These are phyloP conservation scores for Ormyrus nitidulus DNA, from an alignment of 2,888 invertebrate genomes.

Conservation along the genomic window DNA sequence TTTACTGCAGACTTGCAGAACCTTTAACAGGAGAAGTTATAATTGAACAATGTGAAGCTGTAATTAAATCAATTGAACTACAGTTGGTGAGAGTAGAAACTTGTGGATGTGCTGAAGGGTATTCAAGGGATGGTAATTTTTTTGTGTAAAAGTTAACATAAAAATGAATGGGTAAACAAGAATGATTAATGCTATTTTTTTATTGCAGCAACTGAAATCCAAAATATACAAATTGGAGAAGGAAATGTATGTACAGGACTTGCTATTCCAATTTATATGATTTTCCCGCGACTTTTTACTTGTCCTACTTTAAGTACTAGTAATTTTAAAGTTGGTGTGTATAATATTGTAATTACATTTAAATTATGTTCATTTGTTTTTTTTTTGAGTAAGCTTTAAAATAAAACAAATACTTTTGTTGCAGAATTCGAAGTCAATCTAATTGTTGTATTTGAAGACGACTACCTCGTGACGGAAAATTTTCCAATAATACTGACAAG, in stretches of 20 bases:
- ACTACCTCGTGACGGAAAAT: slow-evolving; percentile 95
- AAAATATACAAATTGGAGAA: slow-evolving; percentile 97
- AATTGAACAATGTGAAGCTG: slow-evolving; percentile 87
- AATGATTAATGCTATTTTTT: slow-evolving; percentile 24
- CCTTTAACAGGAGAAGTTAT: slow-evolving; percentile 93
- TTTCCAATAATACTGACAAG: slow-evolving; percentile 85
- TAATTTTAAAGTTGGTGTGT: slow-evolving; percentile 95
- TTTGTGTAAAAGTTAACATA: slow-evolving; percentile 20
- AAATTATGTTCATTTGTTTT: not conserved
- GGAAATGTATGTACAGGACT: slow-evolving; percentile 91
- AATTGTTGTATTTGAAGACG: slow-evolving; percentile 93
- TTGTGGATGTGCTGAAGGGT: slow-evolving; percentile 94
- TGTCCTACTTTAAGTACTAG: slow-evolving; percentile 93
- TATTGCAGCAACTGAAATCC: slow-evolving; percentile 93
- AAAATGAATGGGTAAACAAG: slow-evolving; percentile 37
- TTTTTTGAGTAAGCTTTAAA: too few relatives aligned
- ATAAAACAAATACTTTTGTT: slow-evolving; percentile 71
- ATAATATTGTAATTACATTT: slow-evolving; percentile 11
- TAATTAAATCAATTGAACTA: slow-evolving; percentile 94
- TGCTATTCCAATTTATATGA: slow-evolving; percentile 94
- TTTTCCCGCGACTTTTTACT: slow-evolving; percentile 95
- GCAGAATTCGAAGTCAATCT: slow-evolving; percentile 96
- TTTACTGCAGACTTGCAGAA: slow-evolving; percentile 88
- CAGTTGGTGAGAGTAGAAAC: slow-evolving; percentile 97
- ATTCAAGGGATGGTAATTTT: slow-evolving; percentile 88